These are phyloP conservation scores for Diadromus collaris DNA, from an alignment of 2,888 invertebrate genomes.

Conservation along the genomic window DNA sequence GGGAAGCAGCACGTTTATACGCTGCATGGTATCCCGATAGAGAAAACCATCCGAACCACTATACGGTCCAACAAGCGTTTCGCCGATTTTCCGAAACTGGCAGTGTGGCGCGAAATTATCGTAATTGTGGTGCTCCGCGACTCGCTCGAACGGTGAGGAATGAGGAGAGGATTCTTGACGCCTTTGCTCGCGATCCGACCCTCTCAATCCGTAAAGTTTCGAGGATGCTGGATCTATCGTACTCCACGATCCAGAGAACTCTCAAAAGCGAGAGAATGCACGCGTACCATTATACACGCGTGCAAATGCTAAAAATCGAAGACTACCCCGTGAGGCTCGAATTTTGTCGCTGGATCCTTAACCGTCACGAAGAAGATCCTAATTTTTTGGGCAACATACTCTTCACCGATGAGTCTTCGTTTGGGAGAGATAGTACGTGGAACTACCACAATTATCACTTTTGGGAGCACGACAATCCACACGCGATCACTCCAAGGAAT, in stretches of 20 bases:
- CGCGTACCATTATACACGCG: constrained; percentile 18
- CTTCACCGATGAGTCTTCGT: constrained; percentile 20
- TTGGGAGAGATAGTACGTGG: constrained; percentile 6
- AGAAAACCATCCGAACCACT: not conserved
- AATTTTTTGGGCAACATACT: not conserved
- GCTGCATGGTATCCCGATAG: not conserved
- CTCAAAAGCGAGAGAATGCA: not conserved
- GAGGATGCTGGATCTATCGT: not conserved
- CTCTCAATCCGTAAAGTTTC: constrained; percentile 6
- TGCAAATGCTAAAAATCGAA: not conserved
- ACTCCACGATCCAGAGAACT: constrained; percentile 15
- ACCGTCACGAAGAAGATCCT: not conserved
- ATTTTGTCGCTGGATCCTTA: not conserved
- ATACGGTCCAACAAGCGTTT: not conserved
- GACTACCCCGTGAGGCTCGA: not conserved
- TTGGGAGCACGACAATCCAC: no score
- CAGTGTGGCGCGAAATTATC: not conserved
- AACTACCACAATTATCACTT: constrained; percentile 29
- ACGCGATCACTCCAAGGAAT: no score
- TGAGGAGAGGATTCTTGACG: not conserved
- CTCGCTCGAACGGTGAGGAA: not conserved
- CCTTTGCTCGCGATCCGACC: not conserved
- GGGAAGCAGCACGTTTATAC: not conserved
- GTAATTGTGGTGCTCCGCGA: not conserved
- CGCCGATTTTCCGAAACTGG: not conserved